Evolutionary conservation across 2,888 invertebrate species (phyloP), one percentile per base, ranked within the genome.

Genomic region (Leistus spinibarbis): DNA sequence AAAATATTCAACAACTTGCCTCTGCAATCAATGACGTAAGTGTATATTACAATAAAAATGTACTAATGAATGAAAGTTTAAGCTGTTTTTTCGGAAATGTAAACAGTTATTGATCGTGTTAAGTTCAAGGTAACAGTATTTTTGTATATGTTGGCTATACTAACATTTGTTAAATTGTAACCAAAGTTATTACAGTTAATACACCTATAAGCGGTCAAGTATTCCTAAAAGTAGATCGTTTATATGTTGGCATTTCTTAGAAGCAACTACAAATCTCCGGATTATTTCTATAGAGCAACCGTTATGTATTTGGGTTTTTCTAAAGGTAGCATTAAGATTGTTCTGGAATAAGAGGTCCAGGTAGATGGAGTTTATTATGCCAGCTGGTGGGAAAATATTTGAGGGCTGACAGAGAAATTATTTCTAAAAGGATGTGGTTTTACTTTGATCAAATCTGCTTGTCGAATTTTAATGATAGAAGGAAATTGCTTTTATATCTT

Each of bases 101-200:
- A 56, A 60, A 60, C 60, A 60, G 60, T 60, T 60, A 60, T 22
- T 60, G 19, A 16, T 60, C 56, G 19, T 60, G 60, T 60, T 13
- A 19, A 60, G 60, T 60, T 60, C 60, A 60, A 60, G 60, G 60
- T 60, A 60, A 60, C 60, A 60, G 60, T 60, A 60, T 60, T 60
- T n/a, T 60, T 54, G n/a, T 54, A 13, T 13, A 3, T 17, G 54
- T 5, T 17, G 16, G 5, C n/a, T n/a, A n/a, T n/a, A n/a, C n/a
- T n/a, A n/a, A 40, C 40, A 40, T 40, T 60, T 19, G 60, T 17
- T 60, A 60, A 40, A 19, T 60, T 5, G 20, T 17, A 22, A 10
- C 17, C 20, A 16, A 60, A 60, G 20, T 60, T 56, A 56, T 16
- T 60, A 17, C 60, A 17, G 60, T 60, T 17, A 60, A 60, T 60